These are phyloP conservation scores for Trichomalopsis sarcophagae DNA, from an alignment of 1,140 invertebrate species.

Conservation along the genomic window DNA sequence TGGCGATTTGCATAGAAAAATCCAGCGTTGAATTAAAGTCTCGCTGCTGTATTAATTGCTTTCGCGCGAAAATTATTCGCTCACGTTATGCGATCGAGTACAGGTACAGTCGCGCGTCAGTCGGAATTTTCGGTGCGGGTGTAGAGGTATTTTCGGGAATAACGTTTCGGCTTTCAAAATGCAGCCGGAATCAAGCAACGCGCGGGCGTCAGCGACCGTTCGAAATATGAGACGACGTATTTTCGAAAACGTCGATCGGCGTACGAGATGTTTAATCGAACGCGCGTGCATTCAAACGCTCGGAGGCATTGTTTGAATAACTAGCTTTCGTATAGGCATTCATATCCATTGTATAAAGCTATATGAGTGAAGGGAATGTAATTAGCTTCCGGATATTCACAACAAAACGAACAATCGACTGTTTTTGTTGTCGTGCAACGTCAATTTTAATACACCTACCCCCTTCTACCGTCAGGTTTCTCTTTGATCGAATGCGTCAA, in stretches of 20 bases:
- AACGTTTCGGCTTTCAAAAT: not conserved
- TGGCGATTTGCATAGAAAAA: slow-evolving; percentile 8
- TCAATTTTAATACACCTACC: too few species aligned
- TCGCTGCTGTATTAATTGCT: not conserved
- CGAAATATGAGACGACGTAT: not conserved
- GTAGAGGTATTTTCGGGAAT: not conserved
- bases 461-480: too few species aligned
- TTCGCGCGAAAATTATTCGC: not conserved
- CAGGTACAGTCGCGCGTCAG: not conserved
- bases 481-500: too few species aligned
- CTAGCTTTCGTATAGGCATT: not conserved
- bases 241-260: not conserved
- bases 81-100: not conserved
- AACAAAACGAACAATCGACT: too few species aligned
- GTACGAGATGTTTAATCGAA: not conserved
- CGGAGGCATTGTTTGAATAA: not conserved
- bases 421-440: too few species aligned
- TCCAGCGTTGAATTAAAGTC: not conserved
- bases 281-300: not conserved
- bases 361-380: too few species aligned
- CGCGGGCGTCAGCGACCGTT: not conserved
- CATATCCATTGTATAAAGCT: not conserved
- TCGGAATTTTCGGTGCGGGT: not conserved
- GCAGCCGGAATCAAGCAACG: not conserved
- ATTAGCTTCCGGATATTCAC: too few species aligned